These are phyloP conservation scores for Crossaster papposus DNA, from an alignment of 53 echinoderm and acorn worm genomes.

Conservation along the genomic window DNA sequence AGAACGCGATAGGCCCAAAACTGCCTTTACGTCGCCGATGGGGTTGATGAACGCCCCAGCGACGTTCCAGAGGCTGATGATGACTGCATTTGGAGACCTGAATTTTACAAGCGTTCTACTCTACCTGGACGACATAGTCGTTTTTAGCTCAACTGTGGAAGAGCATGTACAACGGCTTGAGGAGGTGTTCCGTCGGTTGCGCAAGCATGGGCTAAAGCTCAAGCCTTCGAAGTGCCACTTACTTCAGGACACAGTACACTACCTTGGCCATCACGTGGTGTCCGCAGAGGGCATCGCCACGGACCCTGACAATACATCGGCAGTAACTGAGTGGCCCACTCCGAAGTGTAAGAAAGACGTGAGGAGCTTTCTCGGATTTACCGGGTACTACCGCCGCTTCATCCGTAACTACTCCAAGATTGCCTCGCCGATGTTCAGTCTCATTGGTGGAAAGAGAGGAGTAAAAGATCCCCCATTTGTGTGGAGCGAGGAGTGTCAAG, in stretches of 20 bases:
- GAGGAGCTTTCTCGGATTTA: conserved; percentile 22
- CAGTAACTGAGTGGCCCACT: conserved; percentile 1
- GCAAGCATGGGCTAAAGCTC: conserved; percentile 29
- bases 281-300: conserved; percentile 40
- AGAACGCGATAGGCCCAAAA: conserved; percentile 26
- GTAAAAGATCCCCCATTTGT: background rate
- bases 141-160: conserved; percentile 28
- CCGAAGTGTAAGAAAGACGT: conserved; percentile 25
- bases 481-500: conserved; percentile 6
- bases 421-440: background rate
- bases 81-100: conserved; percentile 21
- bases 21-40: conserved; percentile 51
- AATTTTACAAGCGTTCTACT: conserved; percentile 13
- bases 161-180: conserved; percentile 27
- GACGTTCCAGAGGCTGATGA: conserved; percentile 56
- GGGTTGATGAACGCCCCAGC: conserved; percentile 42
- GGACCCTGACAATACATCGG: conserved; percentile 22
- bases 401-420: conserved; percentile 17
- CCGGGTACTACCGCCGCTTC: conserved; percentile 33
- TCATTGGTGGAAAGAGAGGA: background rate
- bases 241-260: conserved; percentile 5
- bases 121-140: conserved; percentile 39
- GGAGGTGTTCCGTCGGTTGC: conserved; percentile 23
- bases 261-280: conserved; percentile 50
- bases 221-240: conserved; percentile 53